A percentile compares a stretch with the other conserved stretches of the same genome.
Evolutionary conservation across 2,113 vertebrate species (phyloP).

Genomic region (Corydoras maculifer): DNA sequence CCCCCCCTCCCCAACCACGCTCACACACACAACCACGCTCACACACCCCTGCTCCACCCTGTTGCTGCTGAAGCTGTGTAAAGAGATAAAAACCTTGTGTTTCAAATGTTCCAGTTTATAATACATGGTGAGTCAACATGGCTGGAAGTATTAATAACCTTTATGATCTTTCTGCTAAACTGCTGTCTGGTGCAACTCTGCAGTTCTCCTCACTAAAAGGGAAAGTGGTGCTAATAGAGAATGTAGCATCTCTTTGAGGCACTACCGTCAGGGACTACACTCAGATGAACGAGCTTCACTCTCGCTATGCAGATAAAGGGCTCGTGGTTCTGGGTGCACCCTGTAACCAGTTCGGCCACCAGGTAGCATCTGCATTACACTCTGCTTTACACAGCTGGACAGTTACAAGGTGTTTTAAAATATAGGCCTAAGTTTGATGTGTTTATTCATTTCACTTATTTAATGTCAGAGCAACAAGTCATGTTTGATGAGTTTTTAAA

Average conservation of each 20-base stretch:
- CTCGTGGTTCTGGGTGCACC: slow-evolving; percentile 83
- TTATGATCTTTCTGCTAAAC: slow-evolving; percentile 61
- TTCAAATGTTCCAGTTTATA: no score
- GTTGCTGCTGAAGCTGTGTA: no score
- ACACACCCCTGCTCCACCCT: no score
- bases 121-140: no score
- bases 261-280: slow-evolving; percentile 87
- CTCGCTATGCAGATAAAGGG: slow-evolving; percentile 66
- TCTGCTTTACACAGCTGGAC: not conserved
- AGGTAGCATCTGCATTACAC: slow-evolving; percentile 54
- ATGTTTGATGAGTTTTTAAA: no score
- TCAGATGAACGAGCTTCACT: slow-evolving; percentile 89
- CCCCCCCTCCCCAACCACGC: no score
- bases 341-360: slow-evolving; percentile 93
- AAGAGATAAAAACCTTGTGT: no score
- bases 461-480: no score
- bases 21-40: no score
- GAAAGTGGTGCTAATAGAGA: slow-evolving; percentile 83
- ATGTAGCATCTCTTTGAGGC: slow-evolving; percentile 94
- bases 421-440: no score
- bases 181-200: slow-evolving; percentile 66
- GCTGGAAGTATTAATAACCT: slow-evolving; percentile 39
- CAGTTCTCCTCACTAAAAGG: slow-evolving; percentile 69
- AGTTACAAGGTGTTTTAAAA: no score
- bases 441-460: no score